phyloP scores from a whole-genome alignment of 1,140 invertebrate species.

The Rhyacophila brunnea region DNA sequence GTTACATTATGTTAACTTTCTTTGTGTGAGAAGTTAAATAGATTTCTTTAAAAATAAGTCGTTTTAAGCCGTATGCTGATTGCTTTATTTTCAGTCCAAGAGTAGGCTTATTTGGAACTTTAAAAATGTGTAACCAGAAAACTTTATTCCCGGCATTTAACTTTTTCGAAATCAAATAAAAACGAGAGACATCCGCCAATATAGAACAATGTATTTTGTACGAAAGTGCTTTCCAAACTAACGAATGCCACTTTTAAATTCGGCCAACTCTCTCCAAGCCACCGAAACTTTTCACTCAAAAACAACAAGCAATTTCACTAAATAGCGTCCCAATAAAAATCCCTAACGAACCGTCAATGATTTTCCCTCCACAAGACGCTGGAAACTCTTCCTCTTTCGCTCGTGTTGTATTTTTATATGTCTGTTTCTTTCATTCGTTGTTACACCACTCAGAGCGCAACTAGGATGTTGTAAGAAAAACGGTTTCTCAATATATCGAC shows the following conservation, averaged over 20 bases:
- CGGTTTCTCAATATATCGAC: not conserved
- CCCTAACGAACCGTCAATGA: slow-evolving; percentile 15
- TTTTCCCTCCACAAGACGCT: not conserved
- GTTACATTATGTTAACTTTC: too few species aligned
- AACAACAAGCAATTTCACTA: slow-evolving; percentile 8
- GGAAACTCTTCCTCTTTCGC: not conserved
- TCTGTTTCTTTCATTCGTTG: not conserved
- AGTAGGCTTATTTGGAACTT: too few species aligned
- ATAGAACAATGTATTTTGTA: too few species aligned
- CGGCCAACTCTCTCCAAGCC: not conserved
- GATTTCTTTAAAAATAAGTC: too few species aligned
- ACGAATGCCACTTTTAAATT: not conserved
- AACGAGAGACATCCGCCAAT: not conserved
- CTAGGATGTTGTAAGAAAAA: not conserved
- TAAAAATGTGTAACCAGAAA: not conserved
- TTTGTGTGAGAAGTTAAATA: too few species aligned
- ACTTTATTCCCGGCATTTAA: not conserved
- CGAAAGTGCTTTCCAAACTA: not conserved
- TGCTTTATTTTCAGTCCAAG: too few species aligned
- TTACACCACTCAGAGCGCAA: not conserved
- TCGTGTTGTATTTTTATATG: not conserved
- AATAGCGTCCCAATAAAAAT: slow-evolving; percentile 15
- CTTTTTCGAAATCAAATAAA: not conserved
- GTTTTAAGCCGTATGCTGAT: too few species aligned
- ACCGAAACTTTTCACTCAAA: not conserved